These are phyloP conservation scores for Epizoanthus ramosus DNA, from an alignment of 92 coral and sea anemone genomes.

Conservation along the genomic window DNA sequence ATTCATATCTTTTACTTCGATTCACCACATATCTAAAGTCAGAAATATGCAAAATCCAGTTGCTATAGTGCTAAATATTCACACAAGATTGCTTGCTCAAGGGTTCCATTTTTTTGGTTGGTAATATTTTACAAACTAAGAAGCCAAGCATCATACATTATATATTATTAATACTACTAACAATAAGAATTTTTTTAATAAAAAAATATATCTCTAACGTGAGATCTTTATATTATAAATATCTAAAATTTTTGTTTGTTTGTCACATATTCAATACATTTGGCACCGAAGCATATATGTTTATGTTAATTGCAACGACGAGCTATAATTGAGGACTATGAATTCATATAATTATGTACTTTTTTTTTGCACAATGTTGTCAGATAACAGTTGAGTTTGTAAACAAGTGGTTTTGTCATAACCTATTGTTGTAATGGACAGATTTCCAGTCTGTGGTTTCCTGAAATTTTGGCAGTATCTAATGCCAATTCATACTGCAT, in stretches of 20 bases:
- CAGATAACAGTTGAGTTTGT: slow-evolving; percentile 9
- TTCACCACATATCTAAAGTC: not conserved
- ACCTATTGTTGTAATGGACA: not conserved
- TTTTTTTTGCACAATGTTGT: slow-evolving; percentile 1
- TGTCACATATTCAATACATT: not conserved
- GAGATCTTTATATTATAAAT: not conserved
- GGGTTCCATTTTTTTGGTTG: not conserved
- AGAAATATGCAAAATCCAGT: not conserved
- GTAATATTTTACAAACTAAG: not conserved
- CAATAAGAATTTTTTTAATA: no score
- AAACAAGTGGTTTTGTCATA: not conserved
- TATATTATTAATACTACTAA: no score
- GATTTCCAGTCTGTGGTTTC: no score
- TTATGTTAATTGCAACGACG: slow-evolving; percentile 6
- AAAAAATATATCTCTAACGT: not conserved
- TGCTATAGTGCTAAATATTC: not conserved
- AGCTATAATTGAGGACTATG: not conserved
- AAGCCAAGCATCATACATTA: no score
- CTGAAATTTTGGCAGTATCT: no score
- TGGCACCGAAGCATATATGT: not conserved
- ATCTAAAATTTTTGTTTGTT: not conserved
- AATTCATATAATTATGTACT: not conserved
- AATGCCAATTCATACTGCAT: no score
- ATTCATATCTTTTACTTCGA: not conserved
- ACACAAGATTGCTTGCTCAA: not conserved